Percentiles rank a stretch among this genome's conserved stretches.
Conservation (phyloP, 1,140 invertebrate species). For the Cepaea nemoralis region DNA sequence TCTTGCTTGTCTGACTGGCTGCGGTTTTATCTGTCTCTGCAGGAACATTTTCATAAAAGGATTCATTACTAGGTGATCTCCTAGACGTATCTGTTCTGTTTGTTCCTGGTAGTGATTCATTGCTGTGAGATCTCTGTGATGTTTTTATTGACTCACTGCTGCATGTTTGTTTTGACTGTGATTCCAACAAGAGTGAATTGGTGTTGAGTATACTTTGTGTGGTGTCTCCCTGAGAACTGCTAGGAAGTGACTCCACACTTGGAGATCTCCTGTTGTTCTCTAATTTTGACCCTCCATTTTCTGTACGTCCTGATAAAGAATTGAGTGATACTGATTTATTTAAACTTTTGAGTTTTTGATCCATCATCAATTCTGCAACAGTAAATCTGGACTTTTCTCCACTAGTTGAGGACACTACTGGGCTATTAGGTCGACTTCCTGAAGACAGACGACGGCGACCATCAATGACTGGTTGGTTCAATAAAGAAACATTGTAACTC, state of each 20-base stretch:
- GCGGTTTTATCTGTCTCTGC: not conserved
- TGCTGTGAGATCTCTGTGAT: constrained; percentile 24
- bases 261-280: constrained; percentile 38
- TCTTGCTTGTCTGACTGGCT: constrained; percentile 8
- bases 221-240: constrained; percentile 47
- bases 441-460: constrained; percentile 53
- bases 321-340: constrained; percentile 45
- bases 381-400: constrained; percentile 34
- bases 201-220: constrained; percentile 9
- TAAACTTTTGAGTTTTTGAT: constrained; percentile 47
- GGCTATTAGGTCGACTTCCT: constrained; percentile 57
- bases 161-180: not conserved
- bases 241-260: constrained; percentile 39
- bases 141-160: constrained; percentile 18
- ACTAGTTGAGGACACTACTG: constrained; percentile 35
- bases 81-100: not conserved
- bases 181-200: not conserved
- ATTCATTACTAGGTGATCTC: constrained; percentile 34
- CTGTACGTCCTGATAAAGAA: constrained; percentile 21
- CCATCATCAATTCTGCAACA: constrained; percentile 45
- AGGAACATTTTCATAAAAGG: constrained; percentile 19
- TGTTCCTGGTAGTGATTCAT: constrained; percentile 25
- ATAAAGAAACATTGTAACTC: not conserved
- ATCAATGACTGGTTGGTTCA: constrained; percentile 54
- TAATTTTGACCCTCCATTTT: constrained; percentile 30